phyloP scores from a whole-genome alignment of 2,797 vertebrate genomes.

The Masticophis lateralis region DNA sequence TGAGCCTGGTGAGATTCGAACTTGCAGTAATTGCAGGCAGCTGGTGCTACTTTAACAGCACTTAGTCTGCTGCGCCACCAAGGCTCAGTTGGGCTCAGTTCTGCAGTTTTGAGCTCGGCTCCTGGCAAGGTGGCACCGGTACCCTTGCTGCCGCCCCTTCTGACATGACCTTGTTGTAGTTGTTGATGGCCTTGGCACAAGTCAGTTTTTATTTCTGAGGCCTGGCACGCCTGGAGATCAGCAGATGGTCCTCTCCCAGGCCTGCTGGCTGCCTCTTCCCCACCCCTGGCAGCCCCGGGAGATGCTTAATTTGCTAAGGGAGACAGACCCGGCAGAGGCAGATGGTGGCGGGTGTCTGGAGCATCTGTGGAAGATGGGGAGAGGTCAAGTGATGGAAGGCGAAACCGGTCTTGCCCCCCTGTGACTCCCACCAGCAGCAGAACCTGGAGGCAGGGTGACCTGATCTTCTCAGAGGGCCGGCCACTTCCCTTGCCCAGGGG shows the following conservation, averaged over 20 bases:
- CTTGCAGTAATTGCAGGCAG: too few species aligned
- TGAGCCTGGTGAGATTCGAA: too few species aligned
- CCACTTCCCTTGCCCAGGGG: not conserved
- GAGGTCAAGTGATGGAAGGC: not conserved
- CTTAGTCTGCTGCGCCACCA: too few species aligned
- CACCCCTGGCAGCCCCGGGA: not conserved
- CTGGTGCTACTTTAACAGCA: too few species aligned
- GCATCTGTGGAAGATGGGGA: not conserved
- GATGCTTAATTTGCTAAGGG: not conserved
- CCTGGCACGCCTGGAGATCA: not conserved
- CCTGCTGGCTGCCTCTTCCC: not conserved
- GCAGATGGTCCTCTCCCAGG: not conserved
- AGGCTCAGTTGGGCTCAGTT: not conserved
- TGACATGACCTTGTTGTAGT: not conserved
- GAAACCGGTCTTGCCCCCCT: not conserved
- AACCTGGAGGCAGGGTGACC: fast-evolving
- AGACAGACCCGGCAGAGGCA: not conserved
- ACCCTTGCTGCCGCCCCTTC: not conserved
- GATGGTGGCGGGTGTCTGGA: not conserved
- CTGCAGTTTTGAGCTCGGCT: not conserved
- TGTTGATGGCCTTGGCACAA: not conserved
- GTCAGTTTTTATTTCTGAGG: not conserved
- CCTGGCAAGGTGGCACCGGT: not conserved
- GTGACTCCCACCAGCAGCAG: not conserved
- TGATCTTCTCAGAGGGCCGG: not conserved